Conservation (phyloP, 2,113 vertebrate genomes). For the Salminus brasiliensis region DNA sequence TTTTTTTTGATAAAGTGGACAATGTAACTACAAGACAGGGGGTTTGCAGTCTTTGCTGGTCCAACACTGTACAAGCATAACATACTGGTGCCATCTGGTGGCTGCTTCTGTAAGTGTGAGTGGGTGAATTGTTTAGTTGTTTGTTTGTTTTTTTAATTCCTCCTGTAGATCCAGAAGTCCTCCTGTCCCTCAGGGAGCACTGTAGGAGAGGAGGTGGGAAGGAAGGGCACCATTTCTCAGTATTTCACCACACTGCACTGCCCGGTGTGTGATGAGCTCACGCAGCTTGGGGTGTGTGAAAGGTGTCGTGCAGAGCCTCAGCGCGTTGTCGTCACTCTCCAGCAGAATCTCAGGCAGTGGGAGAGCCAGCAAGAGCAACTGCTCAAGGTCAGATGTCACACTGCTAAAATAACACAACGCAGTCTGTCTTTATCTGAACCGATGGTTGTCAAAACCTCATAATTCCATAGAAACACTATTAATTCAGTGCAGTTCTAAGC, state of each 20-base stretch:
- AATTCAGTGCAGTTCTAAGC: too few relatives aligned
- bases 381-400: constrained; percentile 80
- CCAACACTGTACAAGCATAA: neutral
- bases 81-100: constrained; percentile 16
- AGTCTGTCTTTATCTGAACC: too few relatives aligned
- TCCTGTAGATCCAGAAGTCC: constrained; percentile 86
- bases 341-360: constrained; percentile 88
- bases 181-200: constrained; percentile 70
- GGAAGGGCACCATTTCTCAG: constrained; percentile 95
- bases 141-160: neutral
- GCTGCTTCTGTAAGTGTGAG: constrained; percentile 9
- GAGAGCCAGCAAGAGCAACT: constrained; percentile 90
- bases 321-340: constrained; percentile 86
- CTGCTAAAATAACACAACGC: too few relatives aligned
- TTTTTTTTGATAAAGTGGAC: neutral
- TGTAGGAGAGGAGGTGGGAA: constrained; percentile 74
- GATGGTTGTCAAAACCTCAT: too few relatives aligned
- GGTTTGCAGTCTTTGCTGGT: neutral
- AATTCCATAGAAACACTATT: too few relatives aligned
- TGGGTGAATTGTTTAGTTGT: too few relatives aligned
- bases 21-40: neutral
- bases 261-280: constrained; percentile 93
- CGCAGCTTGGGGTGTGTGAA: constrained; percentile 91
- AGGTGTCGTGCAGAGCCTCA: constrained; percentile 90
- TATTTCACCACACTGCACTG: constrained; percentile 97